These are phyloP conservation scores for Halichondria panicea DNA, from an alignment of 37 sponge, comb jelly and placozoan species.

Conservation along the genomic window DNA sequence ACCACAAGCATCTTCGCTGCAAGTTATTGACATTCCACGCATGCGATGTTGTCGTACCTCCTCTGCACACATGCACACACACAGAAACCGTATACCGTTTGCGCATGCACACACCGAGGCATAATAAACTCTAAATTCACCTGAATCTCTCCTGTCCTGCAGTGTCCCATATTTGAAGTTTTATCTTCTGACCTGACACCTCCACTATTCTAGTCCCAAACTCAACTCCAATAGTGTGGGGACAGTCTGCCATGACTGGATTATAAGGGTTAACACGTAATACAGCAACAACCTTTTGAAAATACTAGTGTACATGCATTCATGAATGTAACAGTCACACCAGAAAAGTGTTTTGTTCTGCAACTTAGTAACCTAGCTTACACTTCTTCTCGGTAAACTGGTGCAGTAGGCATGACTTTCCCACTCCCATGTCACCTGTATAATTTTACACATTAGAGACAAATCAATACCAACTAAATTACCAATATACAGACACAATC, in stretches of 20 bases:
- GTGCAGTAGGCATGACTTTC: slow-evolving; percentile 98
- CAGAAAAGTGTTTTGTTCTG: not conserved
- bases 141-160: slow-evolving; percentile 99
- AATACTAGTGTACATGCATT: not conserved
- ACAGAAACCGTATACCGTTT: no score
- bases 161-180: slow-evolving; percentile 99
- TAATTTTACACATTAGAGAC: no score
- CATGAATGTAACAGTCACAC: not conserved
- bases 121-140: slow-evolving; percentile 34
- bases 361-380: slow-evolving; percentile 40
- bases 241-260: slow-evolving; percentile 99
- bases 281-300: not conserved
- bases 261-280: not conserved
- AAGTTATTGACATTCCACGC: no score
- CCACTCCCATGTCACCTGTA: slow-evolving; percentile 99
- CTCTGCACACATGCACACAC: no score
- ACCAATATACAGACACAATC: not conserved
- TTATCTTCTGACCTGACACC: slow-evolving; percentile 97
- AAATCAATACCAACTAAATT: not conserved
- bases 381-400: slow-evolving; percentile 99
- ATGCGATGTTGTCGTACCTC: no score
- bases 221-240: slow-evolving; percentile 99
- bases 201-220: slow-evolving; percentile 99
- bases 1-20: no score
- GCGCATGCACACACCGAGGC: no score